Evolutionary conservation across 2,888 invertebrate species (phyloP).

Genomic region (Drosophila austrosaltans): DNA sequence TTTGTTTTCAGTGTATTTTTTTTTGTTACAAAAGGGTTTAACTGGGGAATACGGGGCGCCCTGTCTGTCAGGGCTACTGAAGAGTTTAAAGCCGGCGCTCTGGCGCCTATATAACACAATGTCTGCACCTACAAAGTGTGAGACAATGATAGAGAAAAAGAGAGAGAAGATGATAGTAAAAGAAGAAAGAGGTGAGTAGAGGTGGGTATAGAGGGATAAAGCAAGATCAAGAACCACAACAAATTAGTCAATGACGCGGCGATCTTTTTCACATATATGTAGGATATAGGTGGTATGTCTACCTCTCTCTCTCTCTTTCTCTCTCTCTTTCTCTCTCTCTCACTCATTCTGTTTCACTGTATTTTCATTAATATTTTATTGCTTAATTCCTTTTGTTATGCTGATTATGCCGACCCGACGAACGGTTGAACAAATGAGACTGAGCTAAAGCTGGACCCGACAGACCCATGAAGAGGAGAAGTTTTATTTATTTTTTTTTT

Average conservation of each 20-base stretch:
- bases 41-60: neutral
- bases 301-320: neutral
- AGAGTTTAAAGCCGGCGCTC: slow-evolving; percentile 3
- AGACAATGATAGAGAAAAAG: slow-evolving; percentile 3
- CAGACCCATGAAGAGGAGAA: neutral
- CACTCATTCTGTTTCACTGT: slow-evolving; percentile 38
- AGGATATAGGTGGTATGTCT: neutral
- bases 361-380: slow-evolving; percentile 81
- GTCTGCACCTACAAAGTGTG: slow-evolving; percentile 12
- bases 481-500: neutral
- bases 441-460: slow-evolving; percentile 20
- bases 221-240: slow-evolving; percentile 29
- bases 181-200: slow-evolving; percentile 30
- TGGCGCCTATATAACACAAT: slow-evolving; percentile 11
- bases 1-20: neutral
- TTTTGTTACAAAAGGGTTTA: neutral
- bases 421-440: slow-evolving; percentile 56
- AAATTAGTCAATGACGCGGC: slow-evolving; percentile 82
- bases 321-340: neutral
- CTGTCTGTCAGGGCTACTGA: slow-evolving; percentile 1
- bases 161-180: neutral
- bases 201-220: slow-evolving; percentile 46
- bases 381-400: slow-evolving; percentile 83
- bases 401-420: slow-evolving; percentile 76
- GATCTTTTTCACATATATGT: slow-evolving; percentile 57